These are phyloP conservation scores for Ormia ochracea DNA, from an alignment of 2,888 invertebrate genomes.

Conservation along the genomic window DNA sequence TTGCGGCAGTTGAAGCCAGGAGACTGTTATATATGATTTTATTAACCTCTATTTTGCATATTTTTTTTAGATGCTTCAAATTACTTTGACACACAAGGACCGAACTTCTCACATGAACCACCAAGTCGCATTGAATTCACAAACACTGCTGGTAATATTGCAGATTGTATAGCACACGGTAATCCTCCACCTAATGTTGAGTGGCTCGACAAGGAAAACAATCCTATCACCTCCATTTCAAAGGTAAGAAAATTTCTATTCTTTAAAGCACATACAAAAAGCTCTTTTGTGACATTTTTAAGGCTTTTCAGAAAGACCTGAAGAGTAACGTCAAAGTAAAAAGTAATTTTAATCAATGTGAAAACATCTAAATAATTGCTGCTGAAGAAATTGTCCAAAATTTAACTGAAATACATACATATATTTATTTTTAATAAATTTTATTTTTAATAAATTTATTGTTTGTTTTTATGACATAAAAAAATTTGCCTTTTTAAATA, in stretches of 20 bases:
- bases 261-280: no score
- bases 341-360: no score
- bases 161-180: slow-evolving; percentile 79
- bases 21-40: slow-evolving; percentile 30
- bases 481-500: no score
- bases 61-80: slow-evolving; percentile 72
- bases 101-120: slow-evolving; percentile 79
- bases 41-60: slow-evolving; percentile 30
- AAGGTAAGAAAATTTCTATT: slow-evolving; percentile 73
- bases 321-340: no score
- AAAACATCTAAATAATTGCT: no score
- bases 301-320: no score
- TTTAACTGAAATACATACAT: no score
- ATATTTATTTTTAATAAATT: no score
- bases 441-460: no score
- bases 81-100: slow-evolving; percentile 79
- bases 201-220: slow-evolving; percentile 79
- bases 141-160: slow-evolving; percentile 78
- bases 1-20: neutral
- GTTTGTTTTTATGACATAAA: no score
- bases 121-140: slow-evolving; percentile 79
- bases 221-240: slow-evolving; percentile 78
- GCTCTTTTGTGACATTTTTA: no score
- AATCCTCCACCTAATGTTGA: slow-evolving; percentile 79
- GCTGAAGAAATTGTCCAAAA: no score